A percentile compares a stretch with the other conserved stretches of the same genome.
phyloP scores from a whole-genome alignment of 2,113 vertebrate genomes.

The Ochotona curzoniae region DNA sequence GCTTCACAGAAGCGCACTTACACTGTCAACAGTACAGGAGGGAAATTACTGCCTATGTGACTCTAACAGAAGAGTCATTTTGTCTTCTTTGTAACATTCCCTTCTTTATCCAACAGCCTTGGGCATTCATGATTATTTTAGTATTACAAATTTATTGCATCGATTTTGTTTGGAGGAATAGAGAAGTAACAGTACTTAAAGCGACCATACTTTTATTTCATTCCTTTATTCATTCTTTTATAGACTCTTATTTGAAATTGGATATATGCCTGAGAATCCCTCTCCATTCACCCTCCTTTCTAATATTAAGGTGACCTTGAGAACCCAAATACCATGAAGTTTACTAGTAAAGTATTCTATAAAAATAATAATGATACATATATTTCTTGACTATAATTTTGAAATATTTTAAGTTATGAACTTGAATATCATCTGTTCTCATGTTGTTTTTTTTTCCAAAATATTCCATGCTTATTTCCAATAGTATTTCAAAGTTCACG shows the following conservation, averaged over 20 bases:
- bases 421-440: neutral
- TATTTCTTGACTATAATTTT: neutral
- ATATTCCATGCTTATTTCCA: neutral
- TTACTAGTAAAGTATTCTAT: neutral
- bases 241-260: neutral
- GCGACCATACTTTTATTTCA: neutral
- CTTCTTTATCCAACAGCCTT: neutral
- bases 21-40: no score
- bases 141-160: neutral
- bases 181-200: neutral
- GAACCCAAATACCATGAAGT: neutral
- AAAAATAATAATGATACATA: neutral
- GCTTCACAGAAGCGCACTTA: neutral
- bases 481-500: neutral
- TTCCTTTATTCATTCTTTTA: neutral
- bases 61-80: neutral
- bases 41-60: no score
- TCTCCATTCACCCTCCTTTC: neutral
- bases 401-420: neutral
- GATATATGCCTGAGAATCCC: neutral
- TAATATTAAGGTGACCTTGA: neutral
- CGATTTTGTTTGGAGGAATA: neutral
- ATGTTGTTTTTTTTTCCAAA: neutral
- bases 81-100: neutral
- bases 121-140: neutral